A percentile compares a stretch with the other conserved stretches of the same genome.
phyloP scores from a whole-genome alignment of 2,888 invertebrate species.

The Raillietiella orientalis region DNA sequence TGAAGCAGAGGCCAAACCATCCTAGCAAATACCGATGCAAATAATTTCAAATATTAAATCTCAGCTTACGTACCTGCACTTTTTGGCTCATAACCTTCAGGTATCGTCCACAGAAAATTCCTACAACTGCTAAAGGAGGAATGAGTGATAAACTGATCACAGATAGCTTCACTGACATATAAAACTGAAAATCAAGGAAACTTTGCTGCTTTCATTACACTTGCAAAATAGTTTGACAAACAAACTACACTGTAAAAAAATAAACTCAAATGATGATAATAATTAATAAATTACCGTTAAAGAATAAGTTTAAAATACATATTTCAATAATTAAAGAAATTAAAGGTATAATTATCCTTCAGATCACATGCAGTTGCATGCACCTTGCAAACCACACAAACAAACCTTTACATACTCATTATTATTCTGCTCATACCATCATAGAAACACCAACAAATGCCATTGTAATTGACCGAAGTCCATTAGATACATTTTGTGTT shows the following conservation, averaged over 20 bases:
- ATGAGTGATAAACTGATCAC: slow-evolving; percentile 55
- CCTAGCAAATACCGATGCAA: slow-evolving; percentile 11
- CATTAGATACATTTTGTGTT: slow-evolving; percentile 80
- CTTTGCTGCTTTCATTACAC: too few species aligned
- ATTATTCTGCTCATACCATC: too few species aligned
- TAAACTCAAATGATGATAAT: slow-evolving; percentile 2
- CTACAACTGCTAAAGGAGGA: slow-evolving; percentile 48
- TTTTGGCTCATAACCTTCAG: slow-evolving; percentile 47
- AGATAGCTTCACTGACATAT: slow-evolving; percentile 63
- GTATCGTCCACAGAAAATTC: slow-evolving; percentile 38
- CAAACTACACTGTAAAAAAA: too few species aligned
- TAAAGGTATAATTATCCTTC: slow-evolving; percentile 1
- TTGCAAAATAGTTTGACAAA: too few species aligned
- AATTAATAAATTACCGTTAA: slow-evolving; percentile 1
- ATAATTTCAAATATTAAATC: slow-evolving; percentile 1
- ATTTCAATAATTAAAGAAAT: slow-evolving; percentile 2
- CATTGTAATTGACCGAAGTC: slow-evolving; percentile 55
- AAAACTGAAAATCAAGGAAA: slow-evolving; percentile 25
- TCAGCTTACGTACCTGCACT: slow-evolving; percentile 31
- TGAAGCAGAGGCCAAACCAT: slow-evolving; percentile 21
- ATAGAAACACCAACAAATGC: slow-evolving; percentile 58
- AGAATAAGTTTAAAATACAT: slow-evolving; percentile 1
- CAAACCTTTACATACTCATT: too few species aligned
- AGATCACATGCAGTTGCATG: too few species aligned
- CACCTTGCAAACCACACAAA: too few species aligned